A percentile compares a stretch with the other conserved stretches of the same genome.
Evolutionary conservation across 2,113 vertebrate species (phyloP).

Genomic region (Turdus rufiventris): DNA sequence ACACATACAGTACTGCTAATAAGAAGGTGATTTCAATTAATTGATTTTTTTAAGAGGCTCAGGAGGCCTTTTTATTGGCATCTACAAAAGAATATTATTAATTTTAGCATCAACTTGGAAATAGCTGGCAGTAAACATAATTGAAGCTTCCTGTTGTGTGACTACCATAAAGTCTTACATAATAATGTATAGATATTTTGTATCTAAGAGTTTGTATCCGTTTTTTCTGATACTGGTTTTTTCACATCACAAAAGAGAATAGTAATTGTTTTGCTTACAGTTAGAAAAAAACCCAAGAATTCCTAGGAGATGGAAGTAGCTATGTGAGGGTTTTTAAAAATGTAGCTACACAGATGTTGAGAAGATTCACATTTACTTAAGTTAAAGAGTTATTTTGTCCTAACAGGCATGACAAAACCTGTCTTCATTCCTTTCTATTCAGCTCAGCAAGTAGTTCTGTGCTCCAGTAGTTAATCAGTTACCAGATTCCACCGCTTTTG

Average conservation of each 20-base stretch:
- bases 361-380: slow-evolving; percentile 65
- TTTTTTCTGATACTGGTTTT: background rate
- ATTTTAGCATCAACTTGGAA: slow-evolving; percentile 17
- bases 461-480: slow-evolving; percentile 80
- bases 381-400: slow-evolving; percentile 71
- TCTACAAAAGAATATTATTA: slow-evolving; percentile 15
- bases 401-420: slow-evolving; percentile 82
- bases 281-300: background rate
- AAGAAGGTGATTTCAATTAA: background rate
- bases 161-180: background rate
- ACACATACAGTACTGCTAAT: background rate
- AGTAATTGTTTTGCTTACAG: background rate
- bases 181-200: background rate
- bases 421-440: slow-evolving; percentile 84
- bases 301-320: background rate
- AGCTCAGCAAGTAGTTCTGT: slow-evolving; percentile 72
- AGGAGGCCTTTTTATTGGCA: background rate
- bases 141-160: slow-evolving; percentile 12
- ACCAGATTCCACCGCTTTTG: slow-evolving; percentile 75
- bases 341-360: background rate
- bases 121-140: background rate
- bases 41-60: background rate
- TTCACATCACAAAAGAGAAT: background rate
- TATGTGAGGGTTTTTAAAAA: slow-evolving; percentile 32
- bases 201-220: background rate